phyloP scores from a whole-genome alignment of 2,797 vertebrate species.

The Pipistrellus pipistrellus region DNA sequence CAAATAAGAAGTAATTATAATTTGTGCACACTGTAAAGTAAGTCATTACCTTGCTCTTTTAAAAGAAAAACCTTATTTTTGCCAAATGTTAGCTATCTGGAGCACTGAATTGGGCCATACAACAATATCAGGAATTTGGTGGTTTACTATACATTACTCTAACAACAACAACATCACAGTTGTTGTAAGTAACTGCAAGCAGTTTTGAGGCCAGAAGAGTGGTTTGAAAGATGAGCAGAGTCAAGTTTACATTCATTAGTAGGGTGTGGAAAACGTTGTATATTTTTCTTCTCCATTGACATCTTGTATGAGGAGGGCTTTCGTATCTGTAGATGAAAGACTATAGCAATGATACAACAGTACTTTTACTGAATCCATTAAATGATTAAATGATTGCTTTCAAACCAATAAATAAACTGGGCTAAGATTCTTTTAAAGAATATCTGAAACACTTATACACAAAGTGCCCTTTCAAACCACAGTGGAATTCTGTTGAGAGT shows the following conservation, averaged over 20 bases:
- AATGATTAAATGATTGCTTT: not conserved
- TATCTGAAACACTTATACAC: not conserved
- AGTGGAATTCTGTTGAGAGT: not conserved
- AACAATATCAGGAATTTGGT: not conserved
- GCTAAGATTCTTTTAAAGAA: not conserved
- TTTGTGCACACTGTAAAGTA: not conserved
- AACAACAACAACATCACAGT: not conserved
- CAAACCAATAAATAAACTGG: not conserved
- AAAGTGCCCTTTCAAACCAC: slow-evolving; percentile 41
- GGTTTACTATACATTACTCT: not conserved
- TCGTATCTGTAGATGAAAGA: not conserved
- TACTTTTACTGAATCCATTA: not conserved
- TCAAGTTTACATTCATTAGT: not conserved
- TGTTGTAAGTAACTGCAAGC: not conserved
- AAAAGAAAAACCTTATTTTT: slow-evolving; percentile 29
- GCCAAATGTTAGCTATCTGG: not conserved
- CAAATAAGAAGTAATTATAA: not conserved
- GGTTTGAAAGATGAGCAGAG: not conserved
- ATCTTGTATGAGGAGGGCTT: not conserved
- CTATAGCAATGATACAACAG: not conserved
- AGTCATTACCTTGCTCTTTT: not conserved
- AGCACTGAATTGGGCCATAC: not conserved
- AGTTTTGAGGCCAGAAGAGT: not conserved
- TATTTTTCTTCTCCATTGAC: not conserved
- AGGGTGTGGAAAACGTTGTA: not conserved